Evolutionary conservation across 2,113 vertebrate genomes (phyloP).

Genomic region (Silurus asotus): DNA sequence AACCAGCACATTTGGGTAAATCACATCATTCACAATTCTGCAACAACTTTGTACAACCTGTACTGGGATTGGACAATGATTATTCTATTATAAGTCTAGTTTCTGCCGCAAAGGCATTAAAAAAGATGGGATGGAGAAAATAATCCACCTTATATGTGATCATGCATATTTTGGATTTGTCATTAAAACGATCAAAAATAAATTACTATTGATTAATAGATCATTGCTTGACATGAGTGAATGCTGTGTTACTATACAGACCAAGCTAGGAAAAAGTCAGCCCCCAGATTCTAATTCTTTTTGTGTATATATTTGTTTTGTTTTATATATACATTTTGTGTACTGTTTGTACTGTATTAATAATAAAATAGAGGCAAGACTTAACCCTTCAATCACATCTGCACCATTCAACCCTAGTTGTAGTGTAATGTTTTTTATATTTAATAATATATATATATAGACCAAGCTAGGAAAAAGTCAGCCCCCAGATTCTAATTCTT

Average conservation of each 20-base stretch:
- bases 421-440: too few relatives aligned
- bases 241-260: not conserved
- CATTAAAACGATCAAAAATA: not conserved
- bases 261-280: not conserved
- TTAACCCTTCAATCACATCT: too few relatives aligned
- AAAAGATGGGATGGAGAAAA: not conserved
- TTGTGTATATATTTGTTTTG: not conserved
- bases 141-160: not conserved
- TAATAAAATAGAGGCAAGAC: too few relatives aligned
- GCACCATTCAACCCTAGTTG: too few relatives aligned
- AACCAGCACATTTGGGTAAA: not conserved
- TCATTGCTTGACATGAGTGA: not conserved
- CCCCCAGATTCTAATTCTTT: not conserved
- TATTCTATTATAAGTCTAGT: not conserved
- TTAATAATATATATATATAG: not conserved
- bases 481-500: not conserved
- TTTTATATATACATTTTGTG: not conserved
- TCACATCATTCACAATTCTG: not conserved
- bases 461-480: not conserved
- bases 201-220: not conserved
- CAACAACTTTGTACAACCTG: not conserved
- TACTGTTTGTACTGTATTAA: not conserved
- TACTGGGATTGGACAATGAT: not conserved
- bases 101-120: not conserved
- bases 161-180: not conserved